Evolutionary conservation across 2,797 vertebrate genomes (phyloP).

Genomic region (Trichosurus vulpecula): DNA sequence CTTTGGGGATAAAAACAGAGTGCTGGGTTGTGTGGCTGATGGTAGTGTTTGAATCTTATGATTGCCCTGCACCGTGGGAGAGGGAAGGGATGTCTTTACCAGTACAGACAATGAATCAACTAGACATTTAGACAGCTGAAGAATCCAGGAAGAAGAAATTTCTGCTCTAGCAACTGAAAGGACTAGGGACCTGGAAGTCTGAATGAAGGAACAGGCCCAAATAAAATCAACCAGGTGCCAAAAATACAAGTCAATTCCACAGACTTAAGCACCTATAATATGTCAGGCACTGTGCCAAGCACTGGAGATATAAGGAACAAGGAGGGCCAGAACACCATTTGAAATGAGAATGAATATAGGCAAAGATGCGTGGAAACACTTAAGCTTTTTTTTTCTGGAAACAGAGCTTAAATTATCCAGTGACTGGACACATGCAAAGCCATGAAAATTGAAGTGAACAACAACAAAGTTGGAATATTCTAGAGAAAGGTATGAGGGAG

Average conservation of each 20-base stretch:
- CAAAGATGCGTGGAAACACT: not conserved
- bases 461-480: not conserved
- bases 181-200: not conserved
- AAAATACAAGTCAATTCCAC: not conserved
- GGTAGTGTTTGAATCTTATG: not conserved
- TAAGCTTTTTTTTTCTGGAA: not conserved
- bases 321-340: not conserved
- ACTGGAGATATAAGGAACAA: not conserved
- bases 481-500: not conserved
- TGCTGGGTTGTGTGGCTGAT: not conserved
- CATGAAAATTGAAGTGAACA: not conserved
- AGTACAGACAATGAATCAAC: not conserved
- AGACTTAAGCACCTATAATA: not conserved
- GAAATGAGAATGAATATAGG: not conserved
- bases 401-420: not conserved
- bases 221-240: not conserved
- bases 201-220: not conserved
- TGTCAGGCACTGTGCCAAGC: not conserved
- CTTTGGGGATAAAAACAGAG: not conserved
- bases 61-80: not conserved
- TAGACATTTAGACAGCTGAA: not conserved
- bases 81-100: not conserved
- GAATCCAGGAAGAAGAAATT: not conserved
- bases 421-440: not conserved
- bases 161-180: not conserved